A percentile compares a stretch with the other conserved stretches of the same genome.
Evolutionary conservation across 1,140 invertebrate species (phyloP).

Genomic region (Tetramorium alpestre): DNA sequence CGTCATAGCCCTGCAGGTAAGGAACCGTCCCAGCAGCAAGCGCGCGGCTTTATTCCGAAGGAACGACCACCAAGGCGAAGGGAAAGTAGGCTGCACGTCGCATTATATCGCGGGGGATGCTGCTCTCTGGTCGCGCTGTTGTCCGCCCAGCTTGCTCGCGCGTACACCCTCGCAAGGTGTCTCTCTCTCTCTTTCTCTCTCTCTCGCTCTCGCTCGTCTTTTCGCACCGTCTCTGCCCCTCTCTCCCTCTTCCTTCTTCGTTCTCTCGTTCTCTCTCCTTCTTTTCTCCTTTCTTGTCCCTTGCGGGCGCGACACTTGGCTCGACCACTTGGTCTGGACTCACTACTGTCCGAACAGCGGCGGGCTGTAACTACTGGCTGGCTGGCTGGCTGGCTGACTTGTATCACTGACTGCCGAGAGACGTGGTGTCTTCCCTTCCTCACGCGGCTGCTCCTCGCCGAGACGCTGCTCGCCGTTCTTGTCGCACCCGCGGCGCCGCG

Average conservation of each 20-base stretch:
- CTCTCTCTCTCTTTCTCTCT: slow-evolving; percentile 27
- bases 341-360: too few species aligned
- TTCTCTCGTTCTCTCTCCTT: background rate
- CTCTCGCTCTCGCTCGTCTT: background rate
- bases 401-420: slow-evolving; percentile 7
- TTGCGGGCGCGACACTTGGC: slow-evolving; percentile 18
- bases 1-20: slow-evolving; percentile 86
- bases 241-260: background rate
- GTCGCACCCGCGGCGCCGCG: slow-evolving; percentile 44
- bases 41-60: slow-evolving; percentile 76
- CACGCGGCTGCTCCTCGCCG: slow-evolving; percentile 4
- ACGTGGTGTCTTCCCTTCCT: slow-evolving; percentile 11
- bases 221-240: background rate
- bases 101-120: slow-evolving; percentile 70
- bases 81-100: slow-evolving; percentile 68
- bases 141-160: slow-evolving; percentile 67
- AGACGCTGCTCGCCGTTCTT: slow-evolving; percentile 10
- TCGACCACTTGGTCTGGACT: background rate
- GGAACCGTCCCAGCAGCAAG: slow-evolving; percentile 82
- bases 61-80: slow-evolving; percentile 49
- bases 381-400: slow-evolving; percentile 17
- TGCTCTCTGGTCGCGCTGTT: slow-evolving; percentile 69
- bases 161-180: slow-evolving; percentile 65
- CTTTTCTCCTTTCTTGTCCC: slow-evolving; percentile 1
- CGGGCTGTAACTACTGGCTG: background rate